Base-by-base conservation (phyloP, 2,797 vertebrate genomes). In the Erithacus rubecula region DNA sequence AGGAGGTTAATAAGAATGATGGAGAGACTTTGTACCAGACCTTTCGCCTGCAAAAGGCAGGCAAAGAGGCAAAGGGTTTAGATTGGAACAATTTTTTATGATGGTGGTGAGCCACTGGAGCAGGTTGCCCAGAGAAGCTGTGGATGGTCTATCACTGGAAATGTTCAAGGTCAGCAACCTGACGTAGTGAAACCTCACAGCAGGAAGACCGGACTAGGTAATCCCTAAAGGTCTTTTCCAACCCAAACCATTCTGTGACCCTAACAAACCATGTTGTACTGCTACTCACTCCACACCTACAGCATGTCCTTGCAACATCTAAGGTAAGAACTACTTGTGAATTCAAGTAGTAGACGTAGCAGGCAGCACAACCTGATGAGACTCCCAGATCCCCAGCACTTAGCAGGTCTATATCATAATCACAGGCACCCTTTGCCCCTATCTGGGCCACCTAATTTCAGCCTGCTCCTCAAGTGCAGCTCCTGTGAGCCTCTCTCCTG, bases 221-320 rank as follows among this genome's bases (percentile, higher is more conserved):
- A 52, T 14, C 46, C 55, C 36, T 49, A 43, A 44, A 83, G 34
- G 39, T 39, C 36, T 70, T 56, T 79, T 63, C 76, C 76, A 77
- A 26, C 20, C 15, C 47, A 67, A 77, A 69, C n/a, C 34, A 43
- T 22, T 24, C 43, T 26, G 27, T 23, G 30, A 30, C 26, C 41
- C 37, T 44, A 56, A 75, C 32, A 34, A 21, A 1, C 15, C 1
- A 0, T n/a, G 26, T 21, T 6, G 2, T 11, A 62, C 49, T 26
- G 22, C 34, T 7, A n/a, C 27, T 62, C 37, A 26, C 9, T 5
- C 43, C 11, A 19, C 26, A 44, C 3, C 14, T 58, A 27, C 79
- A 41, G 37, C 0, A 0, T 1, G 21, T 19, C 24, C 26, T 71
- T 44, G 19, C 44, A 67, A 76, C 58, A 60, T 17, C 37, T 36